These are phyloP conservation scores for Xiphorhynchus erythropygius DNA, from an alignment of 2,797 vertebrate genomes.

Conservation along the genomic window DNA sequence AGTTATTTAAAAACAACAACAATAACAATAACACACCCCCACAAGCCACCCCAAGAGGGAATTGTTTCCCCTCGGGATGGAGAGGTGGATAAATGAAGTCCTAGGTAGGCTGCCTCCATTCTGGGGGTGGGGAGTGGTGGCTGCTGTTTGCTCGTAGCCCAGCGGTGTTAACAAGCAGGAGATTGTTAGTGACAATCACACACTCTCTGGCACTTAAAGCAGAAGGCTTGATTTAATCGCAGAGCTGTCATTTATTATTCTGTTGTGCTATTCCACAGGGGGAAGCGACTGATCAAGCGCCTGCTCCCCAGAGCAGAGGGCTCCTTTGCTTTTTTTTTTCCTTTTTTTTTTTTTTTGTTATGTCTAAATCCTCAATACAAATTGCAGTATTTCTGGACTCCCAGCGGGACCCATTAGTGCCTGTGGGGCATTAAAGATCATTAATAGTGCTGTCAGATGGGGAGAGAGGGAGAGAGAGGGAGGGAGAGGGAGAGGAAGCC, in stretches of 20 bases:
- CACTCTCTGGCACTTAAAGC: conserved; percentile 85
- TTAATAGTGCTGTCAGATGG: conserved; percentile 96
- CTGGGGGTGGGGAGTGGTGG: conserved; percentile 63
- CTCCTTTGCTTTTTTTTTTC: conserved; percentile 51
- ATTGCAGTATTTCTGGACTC: conserved; percentile 97
- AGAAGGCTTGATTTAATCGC: conserved; percentile 92
- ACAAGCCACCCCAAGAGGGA: neutral
- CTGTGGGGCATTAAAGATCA: conserved; percentile 99
- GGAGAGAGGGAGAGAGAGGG: conserved; percentile 75
- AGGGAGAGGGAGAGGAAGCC: conserved; percentile 67
- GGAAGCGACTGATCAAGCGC: conserved; percentile 86
- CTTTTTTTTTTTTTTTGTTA: conserved; percentile 76
- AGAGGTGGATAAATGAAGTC: conserved; percentile 30
- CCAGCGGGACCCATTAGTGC: conserved; percentile 98
- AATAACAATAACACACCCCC: neutral
- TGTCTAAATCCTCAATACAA: conserved; percentile 99
- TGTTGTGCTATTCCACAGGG: conserved; percentile 81
- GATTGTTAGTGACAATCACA: conserved; percentile 93
- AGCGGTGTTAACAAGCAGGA: conserved; percentile 84
- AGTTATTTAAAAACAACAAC: conserved; percentile 54
- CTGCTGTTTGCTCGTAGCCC: conserved; percentile 85
- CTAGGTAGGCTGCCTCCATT: conserved; percentile 29
- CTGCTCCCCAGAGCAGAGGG: conserved; percentile 81
- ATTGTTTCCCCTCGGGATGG: conserved; percentile 23
- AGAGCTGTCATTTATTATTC: conserved; percentile 91